A percentile compares a stretch with the other conserved stretches of the same genome.
Evolutionary conservation across 2,888 invertebrate species (phyloP).

Genomic region (Orchesellides sinensis): DNA sequence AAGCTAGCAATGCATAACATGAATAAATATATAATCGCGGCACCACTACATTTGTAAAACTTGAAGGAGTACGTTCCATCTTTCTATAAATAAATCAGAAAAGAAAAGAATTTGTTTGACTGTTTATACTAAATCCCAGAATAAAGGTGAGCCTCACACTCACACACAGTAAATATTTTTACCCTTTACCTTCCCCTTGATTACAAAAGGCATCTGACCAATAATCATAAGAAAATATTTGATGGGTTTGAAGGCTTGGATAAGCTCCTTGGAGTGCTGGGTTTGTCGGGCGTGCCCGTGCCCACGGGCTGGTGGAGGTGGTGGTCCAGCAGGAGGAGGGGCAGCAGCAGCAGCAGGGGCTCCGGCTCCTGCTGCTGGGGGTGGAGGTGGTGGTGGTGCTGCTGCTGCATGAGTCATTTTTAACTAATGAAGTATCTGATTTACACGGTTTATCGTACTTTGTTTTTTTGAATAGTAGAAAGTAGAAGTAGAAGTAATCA

Average conservation of each 20-base stretch:
- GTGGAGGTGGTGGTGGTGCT: not conserved
- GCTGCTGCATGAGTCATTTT: not conserved
- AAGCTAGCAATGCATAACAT: slow-evolving; percentile 37
- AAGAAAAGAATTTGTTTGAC: not conserved
- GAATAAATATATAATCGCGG: slow-evolving; percentile 33
- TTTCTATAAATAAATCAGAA: slow-evolving; percentile 44
- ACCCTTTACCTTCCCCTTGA: slow-evolving; percentile 63
- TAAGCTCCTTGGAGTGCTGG: slow-evolving; percentile 59
- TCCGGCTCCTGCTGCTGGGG: not conserved
- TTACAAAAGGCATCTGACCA: slow-evolving; percentile 70
- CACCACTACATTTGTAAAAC: slow-evolving; percentile 37
- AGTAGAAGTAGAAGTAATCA: no score
- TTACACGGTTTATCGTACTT: no score
- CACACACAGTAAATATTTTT: no score
- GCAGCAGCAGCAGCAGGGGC: not conserved
- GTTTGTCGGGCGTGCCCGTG: slow-evolving; percentile 27
- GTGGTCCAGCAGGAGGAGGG: not conserved
- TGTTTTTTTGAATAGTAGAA: no score
- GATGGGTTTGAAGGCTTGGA: slow-evolving; percentile 60
- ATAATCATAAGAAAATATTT: slow-evolving; percentile 61
- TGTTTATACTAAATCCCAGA: no score
- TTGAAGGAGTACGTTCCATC: slow-evolving; percentile 66
- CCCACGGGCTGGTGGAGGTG: not conserved
- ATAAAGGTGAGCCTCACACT: no score
- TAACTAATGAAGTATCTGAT: no score